Percentiles rank a stretch among this genome's conserved stretches.
phyloP scores from a whole-genome alignment of 2,888 invertebrate genomes.

The Drosophila incognita region DNA sequence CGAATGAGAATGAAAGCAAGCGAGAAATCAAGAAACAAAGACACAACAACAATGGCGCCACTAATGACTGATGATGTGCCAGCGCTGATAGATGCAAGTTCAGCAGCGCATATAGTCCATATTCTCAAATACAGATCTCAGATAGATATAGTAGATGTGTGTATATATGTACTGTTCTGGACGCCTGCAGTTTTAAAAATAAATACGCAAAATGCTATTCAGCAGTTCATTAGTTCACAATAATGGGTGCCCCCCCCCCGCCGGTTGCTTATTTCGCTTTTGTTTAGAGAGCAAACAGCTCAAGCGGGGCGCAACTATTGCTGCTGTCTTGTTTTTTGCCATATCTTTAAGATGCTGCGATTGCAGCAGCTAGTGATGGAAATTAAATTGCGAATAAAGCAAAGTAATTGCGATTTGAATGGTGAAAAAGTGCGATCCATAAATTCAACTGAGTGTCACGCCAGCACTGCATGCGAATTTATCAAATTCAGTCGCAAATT shows the following conservation, averaged over 20 bases:
- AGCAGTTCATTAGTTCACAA: constrained; percentile 38
- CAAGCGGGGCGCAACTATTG: constrained; percentile 42
- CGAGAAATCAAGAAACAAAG: constrained; percentile 30
- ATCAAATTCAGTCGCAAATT: constrained; percentile 80
- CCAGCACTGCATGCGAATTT: constrained; percentile 80
- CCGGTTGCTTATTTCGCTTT: constrained; percentile 50
- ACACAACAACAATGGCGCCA: constrained; percentile 73
- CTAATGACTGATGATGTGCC: constrained; percentile 82
- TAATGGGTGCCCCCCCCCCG: constrained; percentile 22
- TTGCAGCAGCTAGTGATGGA: constrained; percentile 27
- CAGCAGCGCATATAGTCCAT: constrained; percentile 28
- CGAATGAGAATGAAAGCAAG: constrained; percentile 7
- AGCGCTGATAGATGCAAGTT: constrained; percentile 77
- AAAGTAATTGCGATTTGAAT: constrained; percentile 82
- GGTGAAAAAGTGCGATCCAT: constrained; percentile 78
- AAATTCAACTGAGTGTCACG: constrained; percentile 83
- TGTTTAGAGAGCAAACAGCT: constrained; percentile 66
- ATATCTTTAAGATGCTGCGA: constrained; percentile 35
- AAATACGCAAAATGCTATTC: constrained; percentile 50
- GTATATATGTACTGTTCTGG: constrained; percentile 16
- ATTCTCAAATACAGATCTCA: constrained; percentile 17
- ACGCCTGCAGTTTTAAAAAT: constrained; percentile 39
- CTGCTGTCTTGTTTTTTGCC: not conserved
- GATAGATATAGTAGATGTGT: constrained; percentile 6
- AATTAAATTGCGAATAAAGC: constrained; percentile 79